A percentile compares a stretch with the other conserved stretches of the same genome.
phyloP scores from a whole-genome alignment of 2,797 vertebrate genomes.

The Glossophaga mutica region DNA sequence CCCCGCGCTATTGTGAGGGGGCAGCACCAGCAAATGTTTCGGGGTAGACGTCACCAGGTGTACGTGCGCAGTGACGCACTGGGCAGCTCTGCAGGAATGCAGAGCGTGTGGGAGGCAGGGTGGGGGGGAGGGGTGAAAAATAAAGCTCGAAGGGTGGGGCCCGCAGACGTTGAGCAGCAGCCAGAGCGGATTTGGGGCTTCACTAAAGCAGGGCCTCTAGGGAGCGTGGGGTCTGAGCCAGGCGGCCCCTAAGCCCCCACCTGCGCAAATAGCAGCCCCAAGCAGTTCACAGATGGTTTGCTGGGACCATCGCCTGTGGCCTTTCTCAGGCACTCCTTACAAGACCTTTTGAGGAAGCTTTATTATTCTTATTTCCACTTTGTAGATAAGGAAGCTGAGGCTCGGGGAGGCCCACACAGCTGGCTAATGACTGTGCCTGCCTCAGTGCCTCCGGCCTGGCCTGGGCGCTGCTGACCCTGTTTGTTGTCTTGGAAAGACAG shows the following conservation, averaged over 20 bases:
- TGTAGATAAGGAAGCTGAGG: neutral
- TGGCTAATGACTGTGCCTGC: neutral
- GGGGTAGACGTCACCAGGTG: neutral
- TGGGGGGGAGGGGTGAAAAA: neutral
- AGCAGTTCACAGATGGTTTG: neutral
- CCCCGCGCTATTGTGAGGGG: neutral
- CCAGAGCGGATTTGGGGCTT: neutral
- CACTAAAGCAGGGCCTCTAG: neutral
- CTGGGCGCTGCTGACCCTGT: neutral
- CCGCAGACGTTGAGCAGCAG: neutral
- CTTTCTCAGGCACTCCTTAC: neutral
- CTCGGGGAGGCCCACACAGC: neutral
- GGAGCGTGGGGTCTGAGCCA: neutral
- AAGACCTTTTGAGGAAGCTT: neutral
- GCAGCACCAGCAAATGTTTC: neutral
- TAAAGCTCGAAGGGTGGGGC: neutral
- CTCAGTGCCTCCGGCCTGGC: neutral
- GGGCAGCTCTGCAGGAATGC: neutral
- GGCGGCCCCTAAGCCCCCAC: neutral
- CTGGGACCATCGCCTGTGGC: fast-evolving
- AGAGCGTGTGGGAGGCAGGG: neutral
- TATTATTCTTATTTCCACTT: neutral
- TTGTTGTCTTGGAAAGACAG: neutral
- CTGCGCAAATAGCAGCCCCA: neutral
- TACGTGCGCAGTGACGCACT: no score